Percentiles rank a stretch among this genome's conserved stretches.
phyloP scores from a whole-genome alignment of 2,113 vertebrate genomes.

The Struthidea cinerea region DNA sequence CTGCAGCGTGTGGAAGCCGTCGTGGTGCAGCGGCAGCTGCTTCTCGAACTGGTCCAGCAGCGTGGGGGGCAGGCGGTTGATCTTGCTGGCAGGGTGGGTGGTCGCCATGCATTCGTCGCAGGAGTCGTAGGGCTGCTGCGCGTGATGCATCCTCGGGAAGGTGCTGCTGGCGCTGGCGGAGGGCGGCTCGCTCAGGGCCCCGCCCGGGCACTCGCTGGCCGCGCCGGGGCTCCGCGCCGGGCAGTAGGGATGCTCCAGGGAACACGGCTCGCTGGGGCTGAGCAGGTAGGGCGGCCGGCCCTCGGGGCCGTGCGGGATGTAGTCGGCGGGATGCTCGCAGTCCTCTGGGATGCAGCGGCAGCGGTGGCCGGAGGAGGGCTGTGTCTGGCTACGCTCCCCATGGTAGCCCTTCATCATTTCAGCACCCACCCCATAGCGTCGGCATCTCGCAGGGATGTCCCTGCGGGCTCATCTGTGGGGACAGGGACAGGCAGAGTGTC shows the following conservation, averaged over 20 bases:
- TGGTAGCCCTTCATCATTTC: slow-evolving; percentile 93
- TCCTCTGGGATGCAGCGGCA: slow-evolving; percentile 89
- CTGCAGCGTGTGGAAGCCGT: slow-evolving; percentile 96
- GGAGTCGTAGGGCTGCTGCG: slow-evolving; percentile 87
- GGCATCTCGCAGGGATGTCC: slow-evolving; percentile 73
- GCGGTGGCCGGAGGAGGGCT: slow-evolving; percentile 80
- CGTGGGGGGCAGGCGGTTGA: slow-evolving; percentile 91
- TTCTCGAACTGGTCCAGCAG: slow-evolving; percentile 96
- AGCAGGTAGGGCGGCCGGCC: slow-evolving; percentile 64
- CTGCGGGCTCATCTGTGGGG: slow-evolving; percentile 40
- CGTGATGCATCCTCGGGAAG: slow-evolving; percentile 93
- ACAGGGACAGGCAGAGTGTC: not conserved
- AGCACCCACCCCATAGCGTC: slow-evolving; percentile 69
- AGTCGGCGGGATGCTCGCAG: slow-evolving; percentile 77
- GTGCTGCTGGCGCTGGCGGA: slow-evolving; percentile 85
- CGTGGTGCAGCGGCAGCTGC: slow-evolving; percentile 94
- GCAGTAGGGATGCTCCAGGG: slow-evolving; percentile 83
- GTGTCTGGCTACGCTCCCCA: slow-evolving; percentile 92
- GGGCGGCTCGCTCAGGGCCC: slow-evolving; percentile 82
- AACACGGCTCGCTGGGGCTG: slow-evolving; percentile 82
- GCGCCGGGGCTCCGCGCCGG: slow-evolving; percentile 71
- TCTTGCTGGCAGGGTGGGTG: slow-evolving; percentile 83
- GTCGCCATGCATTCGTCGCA: slow-evolving; percentile 92
- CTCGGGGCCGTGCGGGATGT: slow-evolving; percentile 72
- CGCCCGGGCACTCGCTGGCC: slow-evolving; percentile 67